These are phyloP conservation scores for Miichthys miiuy DNA, from an alignment of 2,797 vertebrate genomes.

Conservation along the genomic window DNA sequence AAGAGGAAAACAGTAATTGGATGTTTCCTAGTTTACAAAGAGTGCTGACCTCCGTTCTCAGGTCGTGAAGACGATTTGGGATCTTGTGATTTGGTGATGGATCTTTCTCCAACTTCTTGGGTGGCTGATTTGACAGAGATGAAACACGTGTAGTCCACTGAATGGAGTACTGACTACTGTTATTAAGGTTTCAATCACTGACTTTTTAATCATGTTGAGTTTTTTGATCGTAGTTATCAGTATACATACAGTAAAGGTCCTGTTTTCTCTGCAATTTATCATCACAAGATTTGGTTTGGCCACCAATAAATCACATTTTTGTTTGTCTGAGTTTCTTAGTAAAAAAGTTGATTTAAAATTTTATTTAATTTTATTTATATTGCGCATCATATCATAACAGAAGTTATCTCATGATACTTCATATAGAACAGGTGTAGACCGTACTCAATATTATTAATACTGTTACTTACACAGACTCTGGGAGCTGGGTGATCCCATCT, in stretches of 20 bases:
- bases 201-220: neutral
- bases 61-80: conserved; percentile 18
- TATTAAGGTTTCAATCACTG: conserved; percentile 2
- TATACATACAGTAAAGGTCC: neutral
- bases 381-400: no score
- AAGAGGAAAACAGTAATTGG: conserved; percentile 41
- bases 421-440: no score
- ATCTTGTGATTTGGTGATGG: neutral
- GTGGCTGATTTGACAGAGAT: conserved; percentile 23
- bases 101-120: conserved; percentile 19
- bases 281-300: neutral
- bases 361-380: no score
- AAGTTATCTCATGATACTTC: no score
- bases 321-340: neutral
- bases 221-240: neutral
- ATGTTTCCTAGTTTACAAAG: conserved; percentile 34
- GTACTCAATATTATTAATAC: no score
- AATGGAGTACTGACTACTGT: neutral
- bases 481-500: no score
- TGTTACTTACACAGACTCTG: no score
- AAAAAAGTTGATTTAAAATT: neutral
- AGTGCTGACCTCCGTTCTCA: conserved; percentile 11
- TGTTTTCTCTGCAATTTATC: no score
- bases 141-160: conserved; percentile 34
- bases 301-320: neutral